Conservation (phyloP, 1,140 invertebrate genomes). For the Procambarus virginalis region DNA sequence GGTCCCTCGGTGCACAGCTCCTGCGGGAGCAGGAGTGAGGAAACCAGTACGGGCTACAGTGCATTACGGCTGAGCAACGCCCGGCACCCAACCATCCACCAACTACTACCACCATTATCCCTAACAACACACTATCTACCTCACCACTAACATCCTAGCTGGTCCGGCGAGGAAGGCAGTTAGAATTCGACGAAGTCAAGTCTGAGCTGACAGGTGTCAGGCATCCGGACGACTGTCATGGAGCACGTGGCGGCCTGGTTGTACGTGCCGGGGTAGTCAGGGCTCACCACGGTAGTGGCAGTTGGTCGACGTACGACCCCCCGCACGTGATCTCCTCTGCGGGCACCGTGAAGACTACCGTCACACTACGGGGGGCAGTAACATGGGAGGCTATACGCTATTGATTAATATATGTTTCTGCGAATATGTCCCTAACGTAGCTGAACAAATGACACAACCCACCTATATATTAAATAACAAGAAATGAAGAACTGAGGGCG, state of each 20-base stretch:
- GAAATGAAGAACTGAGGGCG: too few species aligned
- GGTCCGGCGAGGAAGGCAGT: conserved; percentile 22
- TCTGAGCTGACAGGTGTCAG: conserved; percentile 86
- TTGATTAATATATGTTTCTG: too few species aligned
- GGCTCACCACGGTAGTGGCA: conserved; percentile 80
- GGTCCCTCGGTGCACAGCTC: too few species aligned
- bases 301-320: conserved; percentile 78
- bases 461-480: too few species aligned
- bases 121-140: background rate
- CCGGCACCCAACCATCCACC: background rate
- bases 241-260: conserved; percentile 87
- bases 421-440: too few species aligned
- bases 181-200: conserved; percentile 41
- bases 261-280: conserved; percentile 83
- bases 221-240: conserved; percentile 84
- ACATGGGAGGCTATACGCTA: too few species aligned
- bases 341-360: conserved; percentile 73
- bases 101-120: background rate
- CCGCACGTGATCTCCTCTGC: conserved; percentile 85
- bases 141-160: background rate
- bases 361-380: too few species aligned
- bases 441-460: too few species aligned
- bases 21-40: too few species aligned
- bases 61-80: too few species aligned
- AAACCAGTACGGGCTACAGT: too few species aligned